phyloP scores from a whole-genome alignment of 2,113 vertebrate genomes.

The Aythya baeri region DNA sequence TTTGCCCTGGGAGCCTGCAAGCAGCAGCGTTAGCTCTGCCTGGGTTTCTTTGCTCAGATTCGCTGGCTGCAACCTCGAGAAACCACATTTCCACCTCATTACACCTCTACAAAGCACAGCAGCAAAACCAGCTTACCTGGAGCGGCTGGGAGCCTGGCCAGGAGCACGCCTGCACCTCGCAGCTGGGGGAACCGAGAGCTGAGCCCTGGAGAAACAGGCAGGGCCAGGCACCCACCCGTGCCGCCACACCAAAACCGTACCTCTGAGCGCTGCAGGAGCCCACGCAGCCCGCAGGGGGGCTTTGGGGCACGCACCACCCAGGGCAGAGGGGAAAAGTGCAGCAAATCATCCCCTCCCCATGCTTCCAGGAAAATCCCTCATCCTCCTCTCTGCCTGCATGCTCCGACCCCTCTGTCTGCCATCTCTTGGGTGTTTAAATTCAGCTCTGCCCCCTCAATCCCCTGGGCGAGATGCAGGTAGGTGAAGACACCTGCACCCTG shows the following conservation, averaged over 20 bases:
- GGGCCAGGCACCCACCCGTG: not conserved
- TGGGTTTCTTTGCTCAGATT: not conserved
- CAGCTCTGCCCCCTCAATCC: not conserved
- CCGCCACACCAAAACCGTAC: fast-evolving
- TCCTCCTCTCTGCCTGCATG: not conserved
- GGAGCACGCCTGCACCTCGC: not conserved
- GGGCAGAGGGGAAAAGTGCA: fast-evolving
- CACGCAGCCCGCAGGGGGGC: not conserved
- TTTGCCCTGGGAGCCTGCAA: not conserved
- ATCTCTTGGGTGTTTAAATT: not conserved
- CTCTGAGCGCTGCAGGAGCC: fast-evolving
- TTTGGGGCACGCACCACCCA: not conserved
- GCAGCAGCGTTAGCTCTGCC: not conserved
- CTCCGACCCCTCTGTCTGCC: not conserved
- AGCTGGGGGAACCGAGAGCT: fast-evolving
- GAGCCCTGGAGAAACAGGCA: not conserved
- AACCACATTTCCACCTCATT: not conserved
- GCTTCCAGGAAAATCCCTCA: fast-evolving
- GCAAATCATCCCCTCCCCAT: fast-evolving
- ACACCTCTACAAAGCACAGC: not conserved
- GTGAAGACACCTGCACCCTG: not conserved
- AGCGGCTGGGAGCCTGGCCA: not conserved
- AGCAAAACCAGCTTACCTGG: not conserved
- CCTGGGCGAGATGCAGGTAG: not conserved
- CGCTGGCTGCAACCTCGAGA: not conserved